Conservation (phyloP, 2,888 invertebrate species). For the Serripes groenlandicus region DNA sequence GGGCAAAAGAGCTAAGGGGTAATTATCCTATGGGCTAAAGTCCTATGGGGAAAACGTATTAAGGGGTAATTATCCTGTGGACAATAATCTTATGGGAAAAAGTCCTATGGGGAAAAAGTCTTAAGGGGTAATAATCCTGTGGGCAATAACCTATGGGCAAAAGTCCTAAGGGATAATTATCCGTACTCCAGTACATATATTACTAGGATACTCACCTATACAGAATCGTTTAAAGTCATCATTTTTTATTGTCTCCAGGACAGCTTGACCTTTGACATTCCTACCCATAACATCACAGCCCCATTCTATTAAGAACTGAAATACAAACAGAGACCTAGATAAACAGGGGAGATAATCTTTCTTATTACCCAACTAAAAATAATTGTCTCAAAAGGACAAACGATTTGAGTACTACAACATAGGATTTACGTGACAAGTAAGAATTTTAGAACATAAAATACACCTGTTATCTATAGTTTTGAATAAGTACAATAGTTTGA, state of each 20-base stretch:
- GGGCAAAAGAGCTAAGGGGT: neutral
- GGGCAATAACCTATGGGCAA: neutral
- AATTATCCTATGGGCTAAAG: neutral
- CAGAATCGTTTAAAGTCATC: slow-evolving; percentile 82
- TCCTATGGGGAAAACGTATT: neutral
- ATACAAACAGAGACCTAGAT: too few relatives aligned
- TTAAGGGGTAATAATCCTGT: too few relatives aligned
- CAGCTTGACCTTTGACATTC: slow-evolving; percentile 79
- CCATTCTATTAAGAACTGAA: slow-evolving; percentile 85
- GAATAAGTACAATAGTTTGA: too few relatives aligned
- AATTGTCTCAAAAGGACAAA: too few relatives aligned
- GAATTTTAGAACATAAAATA: too few relatives aligned
- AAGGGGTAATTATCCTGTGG: neutral
- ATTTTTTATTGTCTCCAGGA: slow-evolving; percentile 83
- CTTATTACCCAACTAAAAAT: too few relatives aligned
- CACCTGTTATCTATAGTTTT: too few relatives aligned
- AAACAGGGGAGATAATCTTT: too few relatives aligned
- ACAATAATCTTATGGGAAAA: neutral
- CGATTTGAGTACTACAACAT: too few relatives aligned
- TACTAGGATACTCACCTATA: slow-evolving; percentile 76
- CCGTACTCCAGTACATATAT: neutral
- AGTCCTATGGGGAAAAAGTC: too few relatives aligned
- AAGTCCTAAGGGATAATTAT: too few relatives aligned
- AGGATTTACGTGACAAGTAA: too few relatives aligned
- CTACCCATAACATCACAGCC: slow-evolving; percentile 84